Percentiles rank a stretch among this genome's conserved stretches.
Evolutionary conservation across 1,140 invertebrate species (phyloP).

Genomic region (Atta cephalotes): DNA sequence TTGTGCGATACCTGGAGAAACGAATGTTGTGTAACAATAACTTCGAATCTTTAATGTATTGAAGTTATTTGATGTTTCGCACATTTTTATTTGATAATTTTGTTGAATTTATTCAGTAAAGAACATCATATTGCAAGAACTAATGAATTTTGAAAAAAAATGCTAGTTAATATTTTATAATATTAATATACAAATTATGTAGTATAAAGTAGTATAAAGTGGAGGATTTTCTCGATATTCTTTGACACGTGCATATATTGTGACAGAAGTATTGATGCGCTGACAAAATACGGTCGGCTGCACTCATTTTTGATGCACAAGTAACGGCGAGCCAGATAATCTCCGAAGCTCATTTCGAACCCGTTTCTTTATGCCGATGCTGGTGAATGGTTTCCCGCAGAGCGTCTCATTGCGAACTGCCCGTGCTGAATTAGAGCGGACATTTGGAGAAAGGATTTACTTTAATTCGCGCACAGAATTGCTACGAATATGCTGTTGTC

Average conservation of each 20-base stretch:
- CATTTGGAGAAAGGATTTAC: conserved; percentile 75
- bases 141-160: not conserved
- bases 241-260: conserved; percentile 55
- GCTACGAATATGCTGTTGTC: conserved; percentile 61
- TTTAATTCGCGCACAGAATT: conserved; percentile 74
- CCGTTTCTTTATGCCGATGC: conserved; percentile 70
- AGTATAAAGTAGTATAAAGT: not conserved
- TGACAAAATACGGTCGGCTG: conserved; percentile 73
- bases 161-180: not conserved
- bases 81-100: not conserved
- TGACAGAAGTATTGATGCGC: conserved; percentile 66
- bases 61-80: not conserved
- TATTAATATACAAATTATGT: not conserved
- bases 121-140: not conserved
- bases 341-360: conserved; percentile 72
- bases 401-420: conserved; percentile 62
- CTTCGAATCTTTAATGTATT: not conserved
- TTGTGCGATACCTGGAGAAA: conserved; percentile 19
- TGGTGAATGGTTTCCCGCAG: conserved; percentile 76
- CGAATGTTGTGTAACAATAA: not conserved
- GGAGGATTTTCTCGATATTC: not conserved
- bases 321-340: conserved; percentile 72
- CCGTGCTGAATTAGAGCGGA: conserved; percentile 72
- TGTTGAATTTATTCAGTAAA: not conserved
- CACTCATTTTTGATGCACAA: conserved; percentile 72